A percentile compares a stretch with the other conserved stretches of the same genome.
These are phyloP conservation scores for Gorilla gorilla DNA, from an alignment of 2,113 vertebrate species.

Conservation along the genomic window DNA sequence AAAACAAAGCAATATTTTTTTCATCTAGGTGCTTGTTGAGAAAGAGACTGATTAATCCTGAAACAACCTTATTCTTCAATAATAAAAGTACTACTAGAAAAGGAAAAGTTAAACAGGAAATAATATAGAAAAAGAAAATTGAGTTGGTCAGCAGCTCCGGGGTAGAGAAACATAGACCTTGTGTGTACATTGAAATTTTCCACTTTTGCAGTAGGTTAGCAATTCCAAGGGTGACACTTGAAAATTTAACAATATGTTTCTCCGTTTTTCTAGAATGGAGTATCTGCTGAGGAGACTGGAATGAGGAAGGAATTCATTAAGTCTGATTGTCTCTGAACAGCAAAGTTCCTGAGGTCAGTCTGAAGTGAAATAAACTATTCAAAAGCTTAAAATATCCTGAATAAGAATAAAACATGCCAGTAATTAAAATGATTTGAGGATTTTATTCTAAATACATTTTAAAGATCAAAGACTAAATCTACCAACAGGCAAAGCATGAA, in stretches of 20 bases:
- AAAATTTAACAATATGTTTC: neutral
- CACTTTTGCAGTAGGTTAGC: neutral
- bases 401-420: neutral
- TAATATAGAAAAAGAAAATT: neutral
- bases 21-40: neutral
- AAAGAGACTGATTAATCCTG: neutral
- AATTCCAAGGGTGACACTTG: neutral
- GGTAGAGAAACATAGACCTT: neutral
- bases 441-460: neutral
- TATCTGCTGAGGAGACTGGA: neutral
- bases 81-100: neutral
- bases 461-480: neutral
- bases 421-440: neutral
- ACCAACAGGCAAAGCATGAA: neutral
- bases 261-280: neutral
- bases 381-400: neutral
- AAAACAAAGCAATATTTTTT: neutral
- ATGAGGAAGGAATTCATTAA: neutral
- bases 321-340: neutral
- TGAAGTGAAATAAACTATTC: neutral
- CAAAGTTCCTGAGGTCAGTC: neutral
- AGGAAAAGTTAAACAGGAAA: neutral
- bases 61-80: neutral
- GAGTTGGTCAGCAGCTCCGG: neutral
- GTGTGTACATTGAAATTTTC: neutral